Evolutionary conservation across 2,888 invertebrate species (phyloP).

Genomic region (Cataglyphis livida): DNA sequence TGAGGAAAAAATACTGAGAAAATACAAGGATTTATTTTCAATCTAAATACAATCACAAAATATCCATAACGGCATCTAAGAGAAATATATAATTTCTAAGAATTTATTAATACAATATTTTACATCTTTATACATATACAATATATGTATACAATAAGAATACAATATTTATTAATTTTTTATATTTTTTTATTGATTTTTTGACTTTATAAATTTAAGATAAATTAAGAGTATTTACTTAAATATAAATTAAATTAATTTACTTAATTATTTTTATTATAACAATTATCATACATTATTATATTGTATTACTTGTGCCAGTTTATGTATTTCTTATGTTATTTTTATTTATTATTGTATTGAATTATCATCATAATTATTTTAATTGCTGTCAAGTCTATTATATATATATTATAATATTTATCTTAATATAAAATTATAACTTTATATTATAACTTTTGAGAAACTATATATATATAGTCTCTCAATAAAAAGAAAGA

Average conservation of each 20-base stretch:
- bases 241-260: no score
- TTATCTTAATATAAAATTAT: no score
- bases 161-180: neutral
- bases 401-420: neutral
- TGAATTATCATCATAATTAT: no score
- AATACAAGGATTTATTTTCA: conserved; percentile 7
- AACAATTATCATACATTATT: neutral
- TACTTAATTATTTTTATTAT: neutral
- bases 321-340: neutral
- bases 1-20: neutral
- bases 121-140: no score
- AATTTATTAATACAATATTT: neutral
- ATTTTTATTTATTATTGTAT: neutral
- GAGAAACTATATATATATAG: no score
- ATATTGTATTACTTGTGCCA: neutral
- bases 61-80: neutral
- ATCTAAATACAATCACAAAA: neutral
- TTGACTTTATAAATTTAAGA: neutral
- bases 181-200: neutral
- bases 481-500: no score
- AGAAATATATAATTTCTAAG: neutral
- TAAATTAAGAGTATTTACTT: neutral
- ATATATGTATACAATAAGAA: no score
- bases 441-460: no score
- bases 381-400: neutral